Base-by-base conservation (phyloP, 2,888 invertebrate species). In the Ceriagrion tenellum region DNA sequence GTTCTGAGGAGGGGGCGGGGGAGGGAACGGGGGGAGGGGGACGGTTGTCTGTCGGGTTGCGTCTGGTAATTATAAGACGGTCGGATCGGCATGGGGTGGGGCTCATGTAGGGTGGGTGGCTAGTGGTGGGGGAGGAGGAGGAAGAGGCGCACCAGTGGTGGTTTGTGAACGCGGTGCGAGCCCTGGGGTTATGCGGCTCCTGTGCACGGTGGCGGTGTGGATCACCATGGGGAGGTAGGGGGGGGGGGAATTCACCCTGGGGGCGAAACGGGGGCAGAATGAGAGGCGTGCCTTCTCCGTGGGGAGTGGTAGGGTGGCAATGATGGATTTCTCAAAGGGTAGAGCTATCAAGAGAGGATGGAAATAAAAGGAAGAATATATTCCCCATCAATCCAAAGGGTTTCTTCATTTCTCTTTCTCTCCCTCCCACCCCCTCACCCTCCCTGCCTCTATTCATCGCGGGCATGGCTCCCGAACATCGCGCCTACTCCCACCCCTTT, bases 381-480 rank as follows among this genome's bases (percentile, higher is more conserved):
- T 93, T 93, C 93, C 93, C 93, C 93, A 93, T 93, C 93, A 93
- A 93, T 93, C 93, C 91, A 56, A 35, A 81, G 81, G 81, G 63
- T 91, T 91, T 91, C 63, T 91, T 63, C 40, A 30, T 69, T 47
- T 93, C 93, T 89, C 89, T 89, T 20, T 20, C 26, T 55, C 89
- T 55, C 89, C 47, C 89, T 26, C 89, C 26, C n/a, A n/a, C n/a
- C n/a, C n/a, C n/a, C n/a, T n/a, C n/a, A n/a, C n/a, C n/a, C n/a
- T n/a, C 55, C 81, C 1, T 35, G 26, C 30, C 35, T 81, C 30
- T 55, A 47, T 89, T 55, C 89, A 55, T 55, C n/a, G 55, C 55
- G 26, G 47, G 55, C n/a, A 40, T 55, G 47, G 55, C 89, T 55
- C 89, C 55, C 55, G n/a, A 55, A 35, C 88, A 23, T 55, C 88